Percentiles rank a stretch among this genome's conserved stretches.
Conservation (phyloP, 2,113 vertebrate species). For the Fukomys damarensis region DNA sequence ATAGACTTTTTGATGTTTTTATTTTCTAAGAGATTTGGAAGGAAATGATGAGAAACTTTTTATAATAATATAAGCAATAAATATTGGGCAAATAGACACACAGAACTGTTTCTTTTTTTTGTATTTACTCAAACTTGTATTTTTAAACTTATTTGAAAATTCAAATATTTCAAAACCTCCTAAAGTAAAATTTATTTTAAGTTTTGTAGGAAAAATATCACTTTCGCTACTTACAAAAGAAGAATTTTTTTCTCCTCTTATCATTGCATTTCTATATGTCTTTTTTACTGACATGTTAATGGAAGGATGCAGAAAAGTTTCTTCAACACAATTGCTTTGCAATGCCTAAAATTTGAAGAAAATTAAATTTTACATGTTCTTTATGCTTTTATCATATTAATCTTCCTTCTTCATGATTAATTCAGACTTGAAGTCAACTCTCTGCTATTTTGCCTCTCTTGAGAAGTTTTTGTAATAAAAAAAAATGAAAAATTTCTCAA, state of each 20-base stretch:
- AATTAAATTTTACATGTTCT: slow-evolving; percentile 51
- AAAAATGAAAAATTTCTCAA: slow-evolving; percentile 57
- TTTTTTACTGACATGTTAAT: slow-evolving; percentile 51
- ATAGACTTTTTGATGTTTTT: slow-evolving; percentile 37
- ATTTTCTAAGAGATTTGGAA: slow-evolving; percentile 69
- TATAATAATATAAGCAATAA: slow-evolving; percentile 72
- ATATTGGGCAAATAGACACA: slow-evolving; percentile 55
- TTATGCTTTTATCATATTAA: slow-evolving; percentile 56
- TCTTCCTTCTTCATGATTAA: slow-evolving; percentile 63
- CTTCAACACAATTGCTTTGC: background rate
- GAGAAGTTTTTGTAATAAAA: slow-evolving; percentile 59
- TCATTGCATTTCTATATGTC: background rate
- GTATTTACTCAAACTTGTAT: slow-evolving; percentile 41
- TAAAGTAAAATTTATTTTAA: slow-evolving; percentile 20
- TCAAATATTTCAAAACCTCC: background rate
- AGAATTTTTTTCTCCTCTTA: background rate
- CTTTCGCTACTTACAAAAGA: background rate
- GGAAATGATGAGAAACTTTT: slow-evolving; percentile 47
- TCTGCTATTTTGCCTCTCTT: slow-evolving; percentile 53
- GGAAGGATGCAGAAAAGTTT: slow-evolving; percentile 34
- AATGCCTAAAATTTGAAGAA: slow-evolving; percentile 40
- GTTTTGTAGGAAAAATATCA: background rate
- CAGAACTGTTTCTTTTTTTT: slow-evolving; percentile 31
- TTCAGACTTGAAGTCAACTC: slow-evolving; percentile 41
- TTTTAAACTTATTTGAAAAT: background rate